Evolutionary conservation across 2,888 invertebrate species (phyloP).

Genomic region (Pheosia gnoma): DNA sequence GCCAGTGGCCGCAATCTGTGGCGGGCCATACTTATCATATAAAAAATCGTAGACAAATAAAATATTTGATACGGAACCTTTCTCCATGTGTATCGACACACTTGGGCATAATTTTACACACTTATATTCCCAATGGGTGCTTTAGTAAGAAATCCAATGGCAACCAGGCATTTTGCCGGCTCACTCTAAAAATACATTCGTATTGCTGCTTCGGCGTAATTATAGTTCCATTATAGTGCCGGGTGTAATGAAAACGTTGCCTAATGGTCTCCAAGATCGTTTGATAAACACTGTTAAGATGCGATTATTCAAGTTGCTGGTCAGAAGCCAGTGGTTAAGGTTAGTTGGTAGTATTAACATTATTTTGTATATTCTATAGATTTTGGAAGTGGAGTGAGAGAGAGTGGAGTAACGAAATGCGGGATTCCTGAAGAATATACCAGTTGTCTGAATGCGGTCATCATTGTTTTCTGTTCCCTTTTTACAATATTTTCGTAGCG

Average conservation of each 20-base stretch:
- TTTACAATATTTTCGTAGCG: too few species aligned
- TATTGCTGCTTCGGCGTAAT: conserved; percentile 2
- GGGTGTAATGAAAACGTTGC: conserved; percentile 4
- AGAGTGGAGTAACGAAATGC: too few species aligned
- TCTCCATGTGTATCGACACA: background rate
- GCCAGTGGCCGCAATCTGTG: too few species aligned
- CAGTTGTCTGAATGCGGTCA: too few species aligned
- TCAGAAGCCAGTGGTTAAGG: background rate
- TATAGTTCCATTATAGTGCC: conserved; percentile 6
- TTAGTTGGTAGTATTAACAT: background rate
- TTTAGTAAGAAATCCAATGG: background rate
- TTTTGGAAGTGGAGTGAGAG: too few species aligned
- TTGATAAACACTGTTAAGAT: conserved; percentile 1
- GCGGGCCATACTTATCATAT: too few species aligned
- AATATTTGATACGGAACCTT: too few species aligned
- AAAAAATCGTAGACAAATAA: too few species aligned
- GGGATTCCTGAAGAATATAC: too few species aligned
- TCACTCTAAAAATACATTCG: conserved; percentile 3
- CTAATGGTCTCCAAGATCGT: conserved; percentile 7
- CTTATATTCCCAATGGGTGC: background rate
- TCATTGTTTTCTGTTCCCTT: too few species aligned
- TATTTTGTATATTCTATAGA: background rate
- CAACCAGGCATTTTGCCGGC: background rate
- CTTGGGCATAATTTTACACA: background rate
- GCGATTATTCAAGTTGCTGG: background rate